These are phyloP conservation scores for Platalea minor DNA, from an alignment of 2,797 vertebrate genomes.

Conservation along the genomic window DNA sequence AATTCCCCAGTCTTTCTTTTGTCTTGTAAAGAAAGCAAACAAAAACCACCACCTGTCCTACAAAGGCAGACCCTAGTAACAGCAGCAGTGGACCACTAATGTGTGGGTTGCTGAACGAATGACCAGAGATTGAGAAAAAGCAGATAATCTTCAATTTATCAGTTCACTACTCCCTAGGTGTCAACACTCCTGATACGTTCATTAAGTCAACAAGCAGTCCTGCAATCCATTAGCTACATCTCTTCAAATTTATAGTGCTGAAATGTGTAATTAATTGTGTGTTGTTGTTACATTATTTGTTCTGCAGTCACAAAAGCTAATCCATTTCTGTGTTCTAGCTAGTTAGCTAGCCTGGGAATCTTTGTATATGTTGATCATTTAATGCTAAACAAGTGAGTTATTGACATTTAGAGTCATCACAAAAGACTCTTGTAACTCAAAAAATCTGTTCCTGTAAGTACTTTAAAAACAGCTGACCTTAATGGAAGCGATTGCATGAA, in stretches of 20 bases:
- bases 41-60: not conserved
- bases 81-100: not conserved
- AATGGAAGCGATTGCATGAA: constrained; percentile 1
- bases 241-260: not conserved
- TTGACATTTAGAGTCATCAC: constrained; percentile 3
- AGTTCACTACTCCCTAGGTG: not conserved
- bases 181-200: not conserved
- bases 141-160: constrained; percentile 4
- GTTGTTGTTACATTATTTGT: not conserved
- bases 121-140: not conserved
- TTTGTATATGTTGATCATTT: not conserved
- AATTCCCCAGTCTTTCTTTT: not conserved
- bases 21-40: not conserved
- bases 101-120: not conserved
- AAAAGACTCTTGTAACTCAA: constrained; percentile 24
- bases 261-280: constrained; percentile 3
- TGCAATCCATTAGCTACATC: not conserved
- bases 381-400: constrained; percentile 35
- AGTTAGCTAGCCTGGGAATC: not conserved
- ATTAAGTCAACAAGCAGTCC: not conserved
- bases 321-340: not conserved
- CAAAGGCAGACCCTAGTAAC: not conserved
- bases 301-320: constrained; percentile 20
- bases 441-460: constrained; percentile 11
- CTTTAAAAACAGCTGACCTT: constrained; percentile 27